phyloP scores from a whole-genome alignment of 1,140 invertebrate species.

The Zophobas morio region DNA sequence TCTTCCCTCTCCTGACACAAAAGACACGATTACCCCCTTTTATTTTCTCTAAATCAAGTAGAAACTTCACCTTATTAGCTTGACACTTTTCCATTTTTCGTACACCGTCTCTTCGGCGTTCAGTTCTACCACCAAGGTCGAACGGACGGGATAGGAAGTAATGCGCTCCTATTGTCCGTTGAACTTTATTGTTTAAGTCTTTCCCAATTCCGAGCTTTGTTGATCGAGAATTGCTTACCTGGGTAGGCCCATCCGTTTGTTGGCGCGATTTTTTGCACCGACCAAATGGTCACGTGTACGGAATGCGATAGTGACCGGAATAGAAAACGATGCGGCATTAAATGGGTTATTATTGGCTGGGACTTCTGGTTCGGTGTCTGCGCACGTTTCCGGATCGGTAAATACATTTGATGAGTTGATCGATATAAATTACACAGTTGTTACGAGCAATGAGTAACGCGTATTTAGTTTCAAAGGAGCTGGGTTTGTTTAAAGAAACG shows the following conservation, averaged over 20 bases:
- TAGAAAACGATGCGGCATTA: conserved; percentile 10
- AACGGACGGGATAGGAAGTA: conserved; percentile 4
- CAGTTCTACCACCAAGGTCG: conserved; percentile 38
- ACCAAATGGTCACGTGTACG: conserved; percentile 2
- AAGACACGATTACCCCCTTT: too few species aligned
- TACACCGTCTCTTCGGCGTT: too few species aligned
- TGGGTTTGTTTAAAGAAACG: too few species aligned
- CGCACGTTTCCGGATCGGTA: conserved; percentile 1
- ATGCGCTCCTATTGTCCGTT: conserved; percentile 20
- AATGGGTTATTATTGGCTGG: conserved; percentile 5
- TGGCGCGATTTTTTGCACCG: background rate
- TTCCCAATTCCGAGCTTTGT: background rate
- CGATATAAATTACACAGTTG: too few species aligned
- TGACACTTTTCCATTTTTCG: too few species aligned
- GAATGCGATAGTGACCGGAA: conserved; percentile 7
- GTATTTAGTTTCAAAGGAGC: too few species aligned
- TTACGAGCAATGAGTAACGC: too few species aligned
- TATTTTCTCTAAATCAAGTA: too few species aligned
- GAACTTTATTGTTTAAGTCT: conserved; percentile 25
- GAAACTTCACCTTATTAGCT: too few species aligned
- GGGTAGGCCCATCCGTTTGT: too few species aligned
- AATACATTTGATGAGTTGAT: background rate
- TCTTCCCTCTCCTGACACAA: too few species aligned
- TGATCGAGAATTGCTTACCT: too few species aligned
- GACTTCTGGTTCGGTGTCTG: background rate